Evolutionary conservation across 2,888 invertebrate species (phyloP).

Genomic region (Drosophila nr. perissopoda): DNA sequence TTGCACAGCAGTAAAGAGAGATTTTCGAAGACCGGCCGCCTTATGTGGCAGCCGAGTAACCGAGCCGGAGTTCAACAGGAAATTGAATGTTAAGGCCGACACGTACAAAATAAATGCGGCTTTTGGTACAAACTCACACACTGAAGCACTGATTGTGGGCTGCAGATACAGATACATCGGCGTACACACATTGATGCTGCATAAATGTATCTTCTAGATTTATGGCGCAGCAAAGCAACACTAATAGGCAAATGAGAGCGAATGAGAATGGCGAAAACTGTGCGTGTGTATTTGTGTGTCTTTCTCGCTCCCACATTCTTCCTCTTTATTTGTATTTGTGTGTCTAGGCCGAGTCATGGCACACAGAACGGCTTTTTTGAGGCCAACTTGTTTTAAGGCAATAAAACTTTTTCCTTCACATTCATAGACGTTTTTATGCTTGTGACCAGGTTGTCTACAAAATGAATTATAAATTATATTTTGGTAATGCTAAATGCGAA

Average conservation of each 20-base stretch:
- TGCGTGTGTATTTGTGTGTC: slow-evolving; percentile 3
- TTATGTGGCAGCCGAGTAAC: slow-evolving; percentile 15
- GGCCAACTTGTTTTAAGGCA: slow-evolving; percentile 70
- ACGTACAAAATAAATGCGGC: slow-evolving; percentile 47
- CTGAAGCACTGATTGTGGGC: slow-evolving; percentile 42
- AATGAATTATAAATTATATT: slow-evolving; percentile 75
- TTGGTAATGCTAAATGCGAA: slow-evolving; percentile 45
- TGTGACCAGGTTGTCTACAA: slow-evolving; percentile 52
- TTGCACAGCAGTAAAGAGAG: slow-evolving; percentile 8
- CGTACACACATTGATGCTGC: slow-evolving; percentile 44
- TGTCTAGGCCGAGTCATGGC: slow-evolving; percentile 23
- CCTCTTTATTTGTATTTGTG: not conserved
- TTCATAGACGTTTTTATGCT: slow-evolving; percentile 71
- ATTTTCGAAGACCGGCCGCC: slow-evolving; percentile 17
- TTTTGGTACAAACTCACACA: slow-evolving; percentile 30
- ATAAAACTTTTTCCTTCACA: slow-evolving; percentile 69
- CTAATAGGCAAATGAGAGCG: slow-evolving; percentile 74
- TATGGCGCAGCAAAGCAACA: slow-evolving; percentile 67
- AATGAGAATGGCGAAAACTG: slow-evolving; percentile 28
- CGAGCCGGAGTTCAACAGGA: slow-evolving; percentile 46
- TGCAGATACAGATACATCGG: slow-evolving; percentile 31
- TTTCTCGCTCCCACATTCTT: not conserved
- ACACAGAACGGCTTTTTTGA: slow-evolving; percentile 19
- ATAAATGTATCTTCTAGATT: slow-evolving; percentile 74
- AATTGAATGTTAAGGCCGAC: slow-evolving; percentile 69